phyloP scores from a whole-genome alignment of 1,140 invertebrate species.

The Contarinia nasturtii region DNA sequence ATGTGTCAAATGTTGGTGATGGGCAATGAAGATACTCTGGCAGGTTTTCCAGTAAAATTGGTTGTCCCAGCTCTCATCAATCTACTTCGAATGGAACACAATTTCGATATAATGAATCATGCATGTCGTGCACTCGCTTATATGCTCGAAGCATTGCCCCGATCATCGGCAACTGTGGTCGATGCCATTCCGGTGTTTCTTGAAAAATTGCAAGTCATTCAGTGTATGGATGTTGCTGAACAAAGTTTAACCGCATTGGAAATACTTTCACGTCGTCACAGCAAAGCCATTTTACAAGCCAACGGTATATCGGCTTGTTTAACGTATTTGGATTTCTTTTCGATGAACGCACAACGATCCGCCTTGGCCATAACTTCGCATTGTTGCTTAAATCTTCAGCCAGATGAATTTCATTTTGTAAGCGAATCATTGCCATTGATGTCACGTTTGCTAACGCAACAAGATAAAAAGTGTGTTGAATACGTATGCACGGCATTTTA shows the following conservation, averaged over 20 bases:
- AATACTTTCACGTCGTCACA: slow-evolving; percentile 89
- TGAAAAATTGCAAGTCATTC: slow-evolving; percentile 90
- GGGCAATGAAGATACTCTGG: slow-evolving; percentile 97
- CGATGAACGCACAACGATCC: slow-evolving; percentile 85
- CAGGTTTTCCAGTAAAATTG: slow-evolving; percentile 94
- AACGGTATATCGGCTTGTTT: slow-evolving; percentile 86
- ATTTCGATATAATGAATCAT: slow-evolving; percentile 99
- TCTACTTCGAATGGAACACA: slow-evolving; percentile 81
- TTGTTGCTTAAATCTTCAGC: slow-evolving; percentile 84
- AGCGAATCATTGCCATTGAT: slow-evolving; percentile 72
- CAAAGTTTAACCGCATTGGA: slow-evolving; percentile 91
- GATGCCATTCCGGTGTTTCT: slow-evolving; percentile 92
- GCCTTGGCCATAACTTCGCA: slow-evolving; percentile 91
- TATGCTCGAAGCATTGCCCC: slow-evolving; percentile 96
- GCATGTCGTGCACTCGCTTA: slow-evolving; percentile 95
- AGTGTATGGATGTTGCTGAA: slow-evolving; percentile 98
- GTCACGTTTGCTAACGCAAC: slow-evolving; percentile 67
- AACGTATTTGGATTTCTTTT: slow-evolving; percentile 94
- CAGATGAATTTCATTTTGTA: slow-evolving; percentile 86
- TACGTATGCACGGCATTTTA: slow-evolving; percentile 92
- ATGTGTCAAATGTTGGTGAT: slow-evolving; percentile 98
- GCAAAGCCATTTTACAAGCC: slow-evolving; percentile 88
- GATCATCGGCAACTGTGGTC: slow-evolving; percentile 88
- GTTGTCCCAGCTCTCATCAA: slow-evolving; percentile 87
- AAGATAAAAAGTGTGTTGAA: slow-evolving; percentile 96